Conservation (phyloP, 1,140 invertebrate species). For the Aethina tumida region DNA sequence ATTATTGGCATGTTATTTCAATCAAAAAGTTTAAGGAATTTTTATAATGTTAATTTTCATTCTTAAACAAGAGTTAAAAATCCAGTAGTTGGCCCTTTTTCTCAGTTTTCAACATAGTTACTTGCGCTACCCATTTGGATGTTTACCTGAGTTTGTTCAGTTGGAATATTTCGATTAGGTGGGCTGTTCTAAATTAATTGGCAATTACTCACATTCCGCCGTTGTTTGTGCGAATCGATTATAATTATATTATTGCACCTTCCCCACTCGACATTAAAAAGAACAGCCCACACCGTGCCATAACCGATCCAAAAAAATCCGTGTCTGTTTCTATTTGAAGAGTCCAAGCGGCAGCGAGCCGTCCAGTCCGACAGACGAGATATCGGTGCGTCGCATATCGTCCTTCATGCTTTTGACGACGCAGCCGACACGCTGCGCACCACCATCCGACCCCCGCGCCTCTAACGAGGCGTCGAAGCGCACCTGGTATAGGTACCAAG, state of each 20-base stretch:
- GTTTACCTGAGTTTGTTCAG: too few relatives aligned
- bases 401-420: slow-evolving; percentile 44
- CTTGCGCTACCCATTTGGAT: too few relatives aligned
- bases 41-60: too few relatives aligned
- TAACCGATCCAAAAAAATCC: not conserved
- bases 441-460: slow-evolving; percentile 9
- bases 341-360: slow-evolving; percentile 30
- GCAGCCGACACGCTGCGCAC: slow-evolving; percentile 13
- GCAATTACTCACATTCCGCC: too few relatives aligned
- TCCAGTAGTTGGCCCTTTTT: too few relatives aligned
- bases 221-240: not conserved
- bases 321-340: slow-evolving; percentile 17
- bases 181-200: too few relatives aligned
- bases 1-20: too few relatives aligned
- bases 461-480: slow-evolving; percentile 26
- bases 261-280: not conserved
- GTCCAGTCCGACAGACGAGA: slow-evolving; percentile 39
- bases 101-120: too few relatives aligned
- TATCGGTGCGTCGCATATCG: slow-evolving; percentile 47
- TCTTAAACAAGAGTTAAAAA: too few relatives aligned
- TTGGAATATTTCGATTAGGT: too few relatives aligned
- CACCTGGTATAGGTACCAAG: slow-evolving; percentile 46
- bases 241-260: not conserved
- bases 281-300: not conserved
- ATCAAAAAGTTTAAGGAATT: too few relatives aligned